Conservation (phyloP, 2,888 invertebrate species). For the Meteorus cinctellus region DNA sequence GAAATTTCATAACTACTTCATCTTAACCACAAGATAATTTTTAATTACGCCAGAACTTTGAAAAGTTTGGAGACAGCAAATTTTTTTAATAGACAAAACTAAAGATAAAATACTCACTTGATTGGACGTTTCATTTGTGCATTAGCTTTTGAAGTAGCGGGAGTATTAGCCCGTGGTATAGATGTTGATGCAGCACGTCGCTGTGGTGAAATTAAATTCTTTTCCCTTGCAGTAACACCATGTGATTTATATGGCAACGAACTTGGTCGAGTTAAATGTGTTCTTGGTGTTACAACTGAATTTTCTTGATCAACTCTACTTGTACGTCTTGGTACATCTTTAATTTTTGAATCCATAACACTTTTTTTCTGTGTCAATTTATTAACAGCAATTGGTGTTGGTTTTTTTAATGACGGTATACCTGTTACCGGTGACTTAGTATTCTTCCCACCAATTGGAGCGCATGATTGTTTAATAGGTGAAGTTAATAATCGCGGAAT, state of each 20-base stretch:
- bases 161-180: constrained; percentile 75
- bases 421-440: constrained; percentile 61
- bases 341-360: constrained; percentile 49
- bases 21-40: too few species aligned
- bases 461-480: constrained; percentile 78
- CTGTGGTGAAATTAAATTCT: constrained; percentile 71
- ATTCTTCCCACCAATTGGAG: constrained; percentile 47
- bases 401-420: constrained; percentile 69
- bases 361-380: constrained; percentile 49
- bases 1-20: too few species aligned
- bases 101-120: constrained; percentile 70
- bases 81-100: constrained; percentile 11
- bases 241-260: constrained; percentile 81
- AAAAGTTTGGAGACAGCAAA: too few species aligned
- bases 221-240: constrained; percentile 63
- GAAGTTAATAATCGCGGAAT: constrained; percentile 85
- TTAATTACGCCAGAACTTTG: too few species aligned
- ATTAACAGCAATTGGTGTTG: constrained; percentile 47
- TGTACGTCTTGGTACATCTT: constrained; percentile 72
- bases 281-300: constrained; percentile 64
- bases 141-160: constrained; percentile 58
- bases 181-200: constrained; percentile 83
- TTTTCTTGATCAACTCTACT: constrained; percentile 79
- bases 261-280: constrained; percentile 77
- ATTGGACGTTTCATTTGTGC: constrained; percentile 66